Evolutionary conservation across 2,888 invertebrate species (phyloP).

Genomic region (Heliconius sara): DNA sequence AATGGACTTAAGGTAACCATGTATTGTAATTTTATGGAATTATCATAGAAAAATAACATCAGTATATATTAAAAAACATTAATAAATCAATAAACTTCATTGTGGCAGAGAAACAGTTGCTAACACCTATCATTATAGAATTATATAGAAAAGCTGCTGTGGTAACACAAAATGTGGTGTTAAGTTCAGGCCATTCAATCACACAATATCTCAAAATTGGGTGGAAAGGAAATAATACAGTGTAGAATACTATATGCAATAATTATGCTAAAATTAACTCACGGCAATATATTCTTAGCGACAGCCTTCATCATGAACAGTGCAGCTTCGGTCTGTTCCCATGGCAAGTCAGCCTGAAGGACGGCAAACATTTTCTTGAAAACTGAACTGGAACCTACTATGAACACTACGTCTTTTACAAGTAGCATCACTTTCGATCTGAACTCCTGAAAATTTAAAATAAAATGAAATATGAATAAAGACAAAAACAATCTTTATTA

Average conservation of each 20-base stretch:
- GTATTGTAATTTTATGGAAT: too few species aligned
- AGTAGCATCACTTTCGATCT: constrained; percentile 94
- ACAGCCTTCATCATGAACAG: constrained; percentile 97
- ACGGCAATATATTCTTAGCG: constrained; percentile 97
- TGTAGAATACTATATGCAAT: neutral
- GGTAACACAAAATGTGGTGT: too few species aligned
- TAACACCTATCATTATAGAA: too few species aligned
- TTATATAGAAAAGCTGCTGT: too few species aligned
- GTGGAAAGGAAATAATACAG: neutral
- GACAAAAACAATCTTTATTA: neutral
- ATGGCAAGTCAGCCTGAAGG: constrained; percentile 89
- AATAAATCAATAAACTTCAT: too few species aligned
- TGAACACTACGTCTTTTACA: constrained; percentile 98
- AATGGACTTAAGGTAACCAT: too few species aligned
- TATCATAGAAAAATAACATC: too few species aligned
- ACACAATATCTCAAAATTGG: neutral
- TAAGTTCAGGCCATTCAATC: too few species aligned
- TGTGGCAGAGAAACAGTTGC: too few species aligned
- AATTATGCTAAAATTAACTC: constrained; percentile 62
- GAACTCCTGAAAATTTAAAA: constrained; percentile 83
- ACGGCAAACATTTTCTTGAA: constrained; percentile 95
- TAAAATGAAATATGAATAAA: neutral
- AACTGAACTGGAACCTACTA: constrained; percentile 95
- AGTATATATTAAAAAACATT: too few species aligned
- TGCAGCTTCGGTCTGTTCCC: constrained; percentile 97